Percentiles rank a stretch among this genome's conserved stretches.
Evolutionary conservation across 2,113 vertebrate genomes (phyloP).

Genomic region (Zosterops hypoxanthus): DNA sequence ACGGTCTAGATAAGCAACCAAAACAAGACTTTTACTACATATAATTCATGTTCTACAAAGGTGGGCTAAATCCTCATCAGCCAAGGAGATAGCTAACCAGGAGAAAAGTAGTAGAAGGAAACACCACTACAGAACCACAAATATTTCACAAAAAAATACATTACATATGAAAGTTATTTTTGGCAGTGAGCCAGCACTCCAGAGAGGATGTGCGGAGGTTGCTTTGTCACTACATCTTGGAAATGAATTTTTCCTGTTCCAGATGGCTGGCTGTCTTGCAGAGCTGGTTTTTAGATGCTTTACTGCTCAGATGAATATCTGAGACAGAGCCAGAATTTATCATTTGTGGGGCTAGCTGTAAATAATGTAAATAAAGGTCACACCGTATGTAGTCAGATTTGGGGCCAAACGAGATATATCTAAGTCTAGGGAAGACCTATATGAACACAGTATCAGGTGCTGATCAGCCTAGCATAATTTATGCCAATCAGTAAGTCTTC

Average conservation of each 20-base stretch:
- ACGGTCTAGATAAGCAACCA: not conserved
- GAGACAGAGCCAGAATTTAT: not conserved
- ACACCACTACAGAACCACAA: not conserved
- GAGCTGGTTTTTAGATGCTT: constrained; percentile 4
- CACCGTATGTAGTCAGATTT: not conserved
- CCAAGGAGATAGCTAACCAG: not conserved
- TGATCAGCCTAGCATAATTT: not conserved
- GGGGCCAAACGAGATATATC: not conserved
- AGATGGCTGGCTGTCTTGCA: not conserved
- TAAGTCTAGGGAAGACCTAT: not conserved
- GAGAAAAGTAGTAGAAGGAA: not conserved
- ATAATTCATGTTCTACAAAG: not conserved
- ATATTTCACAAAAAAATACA: not conserved
- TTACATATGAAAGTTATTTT: not conserved
- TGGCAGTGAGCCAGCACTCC: not conserved
- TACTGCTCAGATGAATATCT: not conserved
- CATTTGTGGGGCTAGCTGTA: not conserved
- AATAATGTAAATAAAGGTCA: not conserved
- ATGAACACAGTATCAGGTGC: not conserved
- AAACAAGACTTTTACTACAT: not conserved
- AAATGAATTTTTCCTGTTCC: not conserved
- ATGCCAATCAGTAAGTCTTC: not conserved
- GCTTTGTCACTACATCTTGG: not conserved
- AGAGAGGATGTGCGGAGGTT: not conserved
- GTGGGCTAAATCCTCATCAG: not conserved